Conservation (phyloP, 53 echinoderm and acorn worm species). For the Apostichopus leukothele region DNA sequence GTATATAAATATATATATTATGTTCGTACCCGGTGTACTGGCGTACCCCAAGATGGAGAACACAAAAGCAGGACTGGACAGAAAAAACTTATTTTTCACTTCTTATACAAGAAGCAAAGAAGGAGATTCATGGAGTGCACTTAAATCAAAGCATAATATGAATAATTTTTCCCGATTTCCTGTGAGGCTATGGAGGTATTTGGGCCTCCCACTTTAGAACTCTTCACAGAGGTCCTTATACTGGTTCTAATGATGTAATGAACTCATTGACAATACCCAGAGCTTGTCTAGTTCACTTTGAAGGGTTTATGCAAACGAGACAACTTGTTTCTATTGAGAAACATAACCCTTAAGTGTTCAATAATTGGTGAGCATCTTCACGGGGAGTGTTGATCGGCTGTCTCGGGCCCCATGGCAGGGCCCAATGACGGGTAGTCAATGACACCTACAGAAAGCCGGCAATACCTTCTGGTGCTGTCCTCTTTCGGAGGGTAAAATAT, state of each 20-base stretch:
- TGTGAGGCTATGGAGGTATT: constrained; percentile 15
- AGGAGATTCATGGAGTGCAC: constrained; percentile 38
- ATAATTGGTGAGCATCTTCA: constrained; percentile 35
- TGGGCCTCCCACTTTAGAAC: constrained; percentile 41
- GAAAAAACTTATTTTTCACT: constrained; percentile 5
- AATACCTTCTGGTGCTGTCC: constrained; percentile 41
- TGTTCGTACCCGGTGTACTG: no score
- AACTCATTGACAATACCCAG: constrained; percentile 35
- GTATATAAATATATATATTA: no score
- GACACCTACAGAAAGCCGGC: constrained; percentile 9
- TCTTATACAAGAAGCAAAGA: constrained; percentile 9
- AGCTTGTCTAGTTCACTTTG: constrained; percentile 39
- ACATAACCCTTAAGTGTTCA: constrained; percentile 42
- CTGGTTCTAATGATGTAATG: constrained; percentile 22
- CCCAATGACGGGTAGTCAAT: constrained; percentile 28
- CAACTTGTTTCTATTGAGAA: constrained; percentile 43
- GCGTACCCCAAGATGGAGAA: not conserved
- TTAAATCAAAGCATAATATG: constrained; percentile 46
- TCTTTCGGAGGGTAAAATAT: constrained; percentile 9
- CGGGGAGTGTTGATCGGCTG: not conserved
- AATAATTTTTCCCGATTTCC: constrained; percentile 41
- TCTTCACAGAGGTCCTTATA: constrained; percentile 17
- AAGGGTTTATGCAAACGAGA: constrained; percentile 47
- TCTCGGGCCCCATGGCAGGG: constrained; percentile 23
- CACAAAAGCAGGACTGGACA: not conserved